Evolutionary conservation across 2,797 vertebrate species (phyloP).

Genomic region (Hyperoplus immaculatus): DNA sequence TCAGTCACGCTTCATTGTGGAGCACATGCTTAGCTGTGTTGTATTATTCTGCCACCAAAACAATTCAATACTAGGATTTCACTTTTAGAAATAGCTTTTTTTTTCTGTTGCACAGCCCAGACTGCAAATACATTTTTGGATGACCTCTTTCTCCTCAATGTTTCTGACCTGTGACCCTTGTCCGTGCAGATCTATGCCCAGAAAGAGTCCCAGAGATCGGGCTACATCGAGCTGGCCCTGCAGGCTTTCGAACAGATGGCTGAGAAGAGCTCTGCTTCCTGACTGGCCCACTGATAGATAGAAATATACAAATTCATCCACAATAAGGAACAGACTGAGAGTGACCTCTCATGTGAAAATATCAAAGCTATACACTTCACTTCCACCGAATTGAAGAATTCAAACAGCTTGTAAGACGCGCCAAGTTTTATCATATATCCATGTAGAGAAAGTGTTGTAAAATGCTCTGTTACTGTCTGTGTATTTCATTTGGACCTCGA

Average conservation of each 20-base stretch:
- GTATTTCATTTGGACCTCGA: neutral
- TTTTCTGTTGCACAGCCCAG: neutral
- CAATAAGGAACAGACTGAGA: slow-evolving; percentile 3
- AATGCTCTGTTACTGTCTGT: neutral
- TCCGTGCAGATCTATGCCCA: slow-evolving; percentile 88
- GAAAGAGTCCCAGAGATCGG: slow-evolving; percentile 90
- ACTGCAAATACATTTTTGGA: neutral
- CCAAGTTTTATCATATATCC: slow-evolving; percentile 9
- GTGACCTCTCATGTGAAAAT: neutral
- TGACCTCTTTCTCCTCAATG: slow-evolving; percentile 12
- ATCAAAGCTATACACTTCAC: neutral
- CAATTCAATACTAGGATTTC: slow-evolving; percentile 17
- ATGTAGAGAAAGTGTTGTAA: neutral
- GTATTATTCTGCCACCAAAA: slow-evolving; percentile 21
- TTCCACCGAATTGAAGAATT: neutral
- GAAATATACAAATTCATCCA: slow-evolving; percentile 4
- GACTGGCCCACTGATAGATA: slow-evolving; percentile 4
- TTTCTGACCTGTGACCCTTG: slow-evolving; percentile 42
- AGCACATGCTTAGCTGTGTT: slow-evolving; percentile 17
- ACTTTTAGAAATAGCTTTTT: neutral
- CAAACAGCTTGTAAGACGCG: neutral
- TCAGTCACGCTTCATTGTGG: slow-evolving; percentile 59
- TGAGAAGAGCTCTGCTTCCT: slow-evolving; percentile 68
- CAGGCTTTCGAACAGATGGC: slow-evolving; percentile 87
- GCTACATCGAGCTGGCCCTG: slow-evolving; percentile 91